Evolutionary conservation across 2,888 invertebrate genomes (phyloP).

Genomic region (Steinernema carpocapsae): DNA sequence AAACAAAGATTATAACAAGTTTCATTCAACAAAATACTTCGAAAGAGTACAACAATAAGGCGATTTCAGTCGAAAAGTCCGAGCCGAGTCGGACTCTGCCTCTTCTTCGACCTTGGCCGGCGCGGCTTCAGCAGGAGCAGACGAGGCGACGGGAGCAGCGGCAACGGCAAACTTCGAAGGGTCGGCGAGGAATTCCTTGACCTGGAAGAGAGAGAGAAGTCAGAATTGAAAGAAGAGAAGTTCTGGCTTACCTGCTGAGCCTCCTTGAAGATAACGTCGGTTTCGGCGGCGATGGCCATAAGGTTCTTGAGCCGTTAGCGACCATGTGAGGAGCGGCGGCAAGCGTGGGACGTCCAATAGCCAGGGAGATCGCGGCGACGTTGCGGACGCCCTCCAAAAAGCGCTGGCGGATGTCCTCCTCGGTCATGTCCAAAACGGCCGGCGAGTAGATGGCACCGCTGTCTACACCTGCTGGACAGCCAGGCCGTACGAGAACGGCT

Average conservation of each 20-base stretch:
- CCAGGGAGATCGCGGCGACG: constrained; percentile 88
- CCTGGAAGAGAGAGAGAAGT: too few species aligned
- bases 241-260: too few species aligned
- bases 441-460: too few species aligned
- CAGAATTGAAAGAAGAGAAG: too few species aligned
- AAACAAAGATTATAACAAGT: constrained; percentile 22
- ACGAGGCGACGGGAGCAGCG: background rate
- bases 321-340: constrained; percentile 97
- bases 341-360: constrained; percentile 92
- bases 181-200: constrained; percentile 74
- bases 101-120: constrained; percentile 69
- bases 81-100: constrained; percentile 86
- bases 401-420: constrained; percentile 84
- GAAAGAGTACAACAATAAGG: constrained; percentile 3
- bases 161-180: constrained; percentile 34
- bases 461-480: too few species aligned
- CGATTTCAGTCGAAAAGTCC: constrained; percentile 74
- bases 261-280: constrained; percentile 92
- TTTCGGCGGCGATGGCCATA: constrained; percentile 92
- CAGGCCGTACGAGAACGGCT: too few species aligned
- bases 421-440: too few species aligned
- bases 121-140: constrained; percentile 6
- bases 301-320: constrained; percentile 95
- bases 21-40: constrained; percentile 22
- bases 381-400: constrained; percentile 82